phyloP scores from a whole-genome alignment of 2,888 invertebrate species.

The Polydrusus tereticollis region DNA sequence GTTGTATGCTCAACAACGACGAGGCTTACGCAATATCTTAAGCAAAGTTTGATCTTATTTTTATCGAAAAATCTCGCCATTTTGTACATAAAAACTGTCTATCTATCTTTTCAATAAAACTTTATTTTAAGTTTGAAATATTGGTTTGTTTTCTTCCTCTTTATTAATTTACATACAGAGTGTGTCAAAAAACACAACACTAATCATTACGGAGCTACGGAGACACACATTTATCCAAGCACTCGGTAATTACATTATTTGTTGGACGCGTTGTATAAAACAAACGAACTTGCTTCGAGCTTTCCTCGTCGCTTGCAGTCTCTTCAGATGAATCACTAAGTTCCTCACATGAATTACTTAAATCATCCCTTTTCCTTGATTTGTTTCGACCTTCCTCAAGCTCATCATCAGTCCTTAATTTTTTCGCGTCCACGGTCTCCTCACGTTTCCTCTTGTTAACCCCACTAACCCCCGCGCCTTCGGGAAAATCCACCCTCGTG shows the following conservation, averaged over 20 bases:
- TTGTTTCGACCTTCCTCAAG: neutral
- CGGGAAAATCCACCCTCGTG: neutral
- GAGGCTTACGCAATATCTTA: neutral
- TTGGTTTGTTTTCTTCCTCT: neutral
- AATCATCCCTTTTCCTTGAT: no score
- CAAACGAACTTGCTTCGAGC: no score
- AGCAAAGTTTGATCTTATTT: neutral
- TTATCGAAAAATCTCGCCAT: neutral
- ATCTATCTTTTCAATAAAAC: constrained; percentile 15
- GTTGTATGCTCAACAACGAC: neutral
- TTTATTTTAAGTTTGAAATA: neutral
- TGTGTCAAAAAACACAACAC: no score
- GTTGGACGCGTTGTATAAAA: no score
- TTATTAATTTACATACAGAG: neutral
- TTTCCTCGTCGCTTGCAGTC: no score
- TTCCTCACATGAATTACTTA: no score
- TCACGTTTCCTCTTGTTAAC: neutral
- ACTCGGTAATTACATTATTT: no score
- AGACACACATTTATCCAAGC: no score
- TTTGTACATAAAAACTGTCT: neutral
- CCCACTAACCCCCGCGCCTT: neutral
- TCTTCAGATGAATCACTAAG: no score
- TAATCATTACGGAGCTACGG: no score
- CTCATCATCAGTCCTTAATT: no score
- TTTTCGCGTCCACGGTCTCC: no score